Conservation (phyloP, 2,888 invertebrate species). For the Dolomedes plantarius region DNA sequence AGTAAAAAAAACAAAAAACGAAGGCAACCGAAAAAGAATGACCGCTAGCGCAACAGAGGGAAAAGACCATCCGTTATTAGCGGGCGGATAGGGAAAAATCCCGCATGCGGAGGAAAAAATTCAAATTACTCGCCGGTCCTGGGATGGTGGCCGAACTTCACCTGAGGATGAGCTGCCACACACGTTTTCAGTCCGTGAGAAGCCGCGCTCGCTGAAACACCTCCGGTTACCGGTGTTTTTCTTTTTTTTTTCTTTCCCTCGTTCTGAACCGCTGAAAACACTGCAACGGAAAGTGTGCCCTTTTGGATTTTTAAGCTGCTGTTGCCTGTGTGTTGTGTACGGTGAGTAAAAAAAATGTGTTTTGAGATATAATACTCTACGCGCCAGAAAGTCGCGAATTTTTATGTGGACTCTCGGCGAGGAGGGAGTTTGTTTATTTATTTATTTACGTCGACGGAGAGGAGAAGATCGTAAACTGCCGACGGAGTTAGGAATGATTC, state of each 20-base stretch:
- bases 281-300: constrained; percentile 6
- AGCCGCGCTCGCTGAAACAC: not conserved
- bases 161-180: constrained; percentile 10
- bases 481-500: too few relatives aligned
- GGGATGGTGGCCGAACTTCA: constrained; percentile 16
- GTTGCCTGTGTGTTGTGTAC: not conserved
- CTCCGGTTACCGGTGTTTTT: not conserved
- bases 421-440: too few relatives aligned
- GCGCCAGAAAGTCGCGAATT: too few relatives aligned
- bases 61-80: constrained; percentile 13
- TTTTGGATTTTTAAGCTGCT: constrained; percentile 5
- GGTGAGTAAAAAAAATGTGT: not conserved
- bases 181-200: constrained; percentile 1
- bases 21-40: not conserved
- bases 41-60: not conserved
- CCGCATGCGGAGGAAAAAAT: not conserved
- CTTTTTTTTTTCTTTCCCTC: too few relatives aligned
- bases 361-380: too few relatives aligned
- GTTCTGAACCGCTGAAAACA: not conserved
- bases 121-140: constrained; percentile 2
- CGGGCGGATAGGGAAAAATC: constrained; percentile 14
- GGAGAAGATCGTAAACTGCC: too few relatives aligned
- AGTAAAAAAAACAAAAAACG: not conserved
- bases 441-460: too few relatives aligned
- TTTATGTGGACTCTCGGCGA: too few relatives aligned